Conservation (phyloP, 2,888 invertebrate species). For the Idaea aversata region DNA sequence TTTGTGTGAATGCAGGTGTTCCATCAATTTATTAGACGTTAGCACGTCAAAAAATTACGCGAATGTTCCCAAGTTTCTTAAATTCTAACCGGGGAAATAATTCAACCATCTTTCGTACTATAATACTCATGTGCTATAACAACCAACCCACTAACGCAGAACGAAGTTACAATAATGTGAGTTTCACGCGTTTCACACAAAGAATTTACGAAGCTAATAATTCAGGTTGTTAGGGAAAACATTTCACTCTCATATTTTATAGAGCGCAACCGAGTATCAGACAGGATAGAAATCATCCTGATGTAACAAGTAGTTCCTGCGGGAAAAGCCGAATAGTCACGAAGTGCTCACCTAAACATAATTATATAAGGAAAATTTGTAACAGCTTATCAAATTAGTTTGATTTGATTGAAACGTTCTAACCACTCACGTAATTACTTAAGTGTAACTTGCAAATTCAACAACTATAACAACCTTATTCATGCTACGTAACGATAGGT, state of each 20-base stretch:
- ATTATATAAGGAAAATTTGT: neutral
- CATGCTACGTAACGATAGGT: neutral
- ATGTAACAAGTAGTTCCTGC: neutral
- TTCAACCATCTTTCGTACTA: neutral
- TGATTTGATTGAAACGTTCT: neutral
- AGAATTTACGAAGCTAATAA: neutral
- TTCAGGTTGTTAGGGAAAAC: conserved; percentile 1
- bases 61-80: neutral
- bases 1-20: no score
- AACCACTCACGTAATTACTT: neutral
- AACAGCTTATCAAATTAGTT: neutral
- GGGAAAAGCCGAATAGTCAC: neutral
- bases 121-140: no score
- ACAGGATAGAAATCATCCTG: neutral
- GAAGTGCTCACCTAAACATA: neutral
- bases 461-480: neutral
- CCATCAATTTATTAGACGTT: no score
- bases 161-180: neutral
- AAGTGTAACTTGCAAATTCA: neutral
- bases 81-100: neutral
- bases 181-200: neutral
- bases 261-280: neutral
- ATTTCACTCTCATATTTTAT: neutral
- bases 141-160: neutral
- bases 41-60: neutral